Conservation (phyloP, 2,888 invertebrate genomes). For the Helleia helle region DNA sequence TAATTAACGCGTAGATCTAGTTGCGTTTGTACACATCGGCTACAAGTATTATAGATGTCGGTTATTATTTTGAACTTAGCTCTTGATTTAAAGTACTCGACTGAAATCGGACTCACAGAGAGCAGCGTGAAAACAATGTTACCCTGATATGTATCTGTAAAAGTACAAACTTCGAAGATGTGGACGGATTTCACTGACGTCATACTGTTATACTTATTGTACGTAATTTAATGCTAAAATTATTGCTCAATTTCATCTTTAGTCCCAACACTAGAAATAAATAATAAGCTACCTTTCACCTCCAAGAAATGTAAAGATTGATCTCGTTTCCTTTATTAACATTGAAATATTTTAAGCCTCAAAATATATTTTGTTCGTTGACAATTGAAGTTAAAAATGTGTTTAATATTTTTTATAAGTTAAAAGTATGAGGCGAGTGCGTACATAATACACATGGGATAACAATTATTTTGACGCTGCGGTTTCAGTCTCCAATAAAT, state of each 20-base stretch:
- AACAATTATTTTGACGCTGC: conserved; percentile 52
- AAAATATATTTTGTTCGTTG: too few species aligned
- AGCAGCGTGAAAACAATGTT: conserved; percentile 50
- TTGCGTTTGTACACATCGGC: background rate
- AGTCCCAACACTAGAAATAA: background rate
- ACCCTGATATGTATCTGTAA: conserved; percentile 25
- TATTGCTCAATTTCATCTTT: conserved; percentile 12
- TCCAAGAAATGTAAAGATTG: too few species aligned
- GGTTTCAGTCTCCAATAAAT: conserved; percentile 54
- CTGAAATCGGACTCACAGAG: conserved; percentile 1
- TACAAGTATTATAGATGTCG: background rate
- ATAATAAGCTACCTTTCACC: background rate
- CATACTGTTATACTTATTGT: conserved; percentile 19
- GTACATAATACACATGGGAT: conserved; percentile 15
- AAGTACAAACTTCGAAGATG: conserved; percentile 53
- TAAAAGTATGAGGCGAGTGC: conserved; percentile 17
- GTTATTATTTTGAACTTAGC: conserved; percentile 8
- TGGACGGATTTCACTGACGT: conserved; percentile 62
- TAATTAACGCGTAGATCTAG: background rate
- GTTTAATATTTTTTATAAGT: conserved; percentile 3
- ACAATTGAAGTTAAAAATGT: too few species aligned
- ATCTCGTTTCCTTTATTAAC: too few species aligned
- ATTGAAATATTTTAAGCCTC: too few species aligned
- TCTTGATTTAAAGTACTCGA: background rate
- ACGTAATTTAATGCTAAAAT: conserved; percentile 11